phyloP scores from a whole-genome alignment of 2,797 vertebrate species.

The Chelon auratus region DNA sequence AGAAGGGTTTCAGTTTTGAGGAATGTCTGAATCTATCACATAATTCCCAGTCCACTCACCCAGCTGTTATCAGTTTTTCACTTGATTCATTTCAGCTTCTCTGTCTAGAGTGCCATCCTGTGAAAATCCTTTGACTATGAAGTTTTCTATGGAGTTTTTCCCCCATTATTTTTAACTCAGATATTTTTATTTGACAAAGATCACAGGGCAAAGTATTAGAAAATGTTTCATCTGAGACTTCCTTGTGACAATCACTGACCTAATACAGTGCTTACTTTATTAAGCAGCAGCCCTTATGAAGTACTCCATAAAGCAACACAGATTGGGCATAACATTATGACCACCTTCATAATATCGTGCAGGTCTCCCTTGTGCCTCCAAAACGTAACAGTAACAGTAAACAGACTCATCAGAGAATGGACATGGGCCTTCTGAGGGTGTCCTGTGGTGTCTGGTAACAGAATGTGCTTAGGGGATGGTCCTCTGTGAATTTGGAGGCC shows the following conservation, averaged over 20 bases:
- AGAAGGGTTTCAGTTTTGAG: slow-evolving; percentile 38
- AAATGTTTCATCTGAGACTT: slow-evolving; percentile 32
- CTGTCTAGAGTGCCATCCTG: slow-evolving; percentile 1
- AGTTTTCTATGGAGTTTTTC: slow-evolving; percentile 2
- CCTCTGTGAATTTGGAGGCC: too few species aligned
- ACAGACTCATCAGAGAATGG: too few species aligned
- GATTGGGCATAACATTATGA: slow-evolving; percentile 16
- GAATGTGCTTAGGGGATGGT: too few species aligned
- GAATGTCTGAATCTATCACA: slow-evolving; percentile 42
- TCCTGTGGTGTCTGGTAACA: too few species aligned
- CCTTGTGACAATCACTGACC: slow-evolving; percentile 6
- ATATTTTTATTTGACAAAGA: slow-evolving; percentile 41
- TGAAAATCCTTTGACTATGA: slow-evolving; percentile 33
- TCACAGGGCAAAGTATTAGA: slow-evolving; percentile 18
- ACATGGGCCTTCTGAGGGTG: too few species aligned
- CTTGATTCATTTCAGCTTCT: slow-evolving; percentile 32
- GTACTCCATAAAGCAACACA: slow-evolving; percentile 14
- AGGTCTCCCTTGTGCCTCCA: too few species aligned
- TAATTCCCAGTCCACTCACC: slow-evolving; percentile 44
- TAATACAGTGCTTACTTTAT: slow-evolving; percentile 33
- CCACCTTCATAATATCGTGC: slow-evolving; percentile 2
- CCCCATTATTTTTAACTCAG: slow-evolving; percentile 4
- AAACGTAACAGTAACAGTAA: too few species aligned
- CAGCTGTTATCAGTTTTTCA: slow-evolving; percentile 45
- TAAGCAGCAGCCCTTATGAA: slow-evolving; percentile 22